Base-by-base conservation (phyloP, 1,140 invertebrate species). In the Diorhabda elongata region DNA sequence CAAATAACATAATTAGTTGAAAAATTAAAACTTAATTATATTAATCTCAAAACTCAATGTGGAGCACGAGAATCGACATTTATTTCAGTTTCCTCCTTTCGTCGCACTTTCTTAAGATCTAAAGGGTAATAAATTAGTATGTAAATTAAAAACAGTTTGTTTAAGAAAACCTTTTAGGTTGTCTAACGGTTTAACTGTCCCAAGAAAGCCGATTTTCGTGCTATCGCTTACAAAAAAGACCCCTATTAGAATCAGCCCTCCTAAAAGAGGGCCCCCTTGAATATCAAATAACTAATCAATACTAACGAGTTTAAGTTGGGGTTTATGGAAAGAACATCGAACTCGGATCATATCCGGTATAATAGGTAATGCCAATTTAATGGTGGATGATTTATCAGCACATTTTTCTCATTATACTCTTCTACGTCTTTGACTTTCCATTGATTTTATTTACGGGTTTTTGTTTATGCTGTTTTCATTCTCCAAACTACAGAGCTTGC, bases 131-230 rank as follows among this genome's bases (percentile, higher is more conserved):
- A 62, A 72, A 72, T 72, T 70, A 69, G 61, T 72, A 72, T 72
- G 71, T 69, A 72, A 72, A 72, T 72, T 72, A 64, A 66, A 70
- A 72, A 69, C 68, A 60, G 64, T 69, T 73, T 68, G 72, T 73
- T 75, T 67, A 62, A 70, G 64, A 64, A 69, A 64, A 69, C 63
- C 56, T 26, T 69, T 64, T 67, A 61, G 44, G 66, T 52, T 67
- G 66, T 67, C 44, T 67, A 42, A 61, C 11, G 66, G 11, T 64
- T 43, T 47, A 43, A 26, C 44, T 47, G 11, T 64, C 9, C 58
- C 60, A 45, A 52, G 43, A 42, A 58, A 58, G 44, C 44, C 59
- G 42, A 5, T 61, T 61, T 61, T 8, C 42, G 42, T n/a, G 59
- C 9, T 43, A 61, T 43, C 42, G 9, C 8, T 8, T 43, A 42